A percentile compares a stretch with the other conserved stretches of the same genome.
These are phyloP conservation scores for Pomatorhinus ruficollis DNA, from an alignment of 2,113 vertebrate genomes.

Conservation along the genomic window DNA sequence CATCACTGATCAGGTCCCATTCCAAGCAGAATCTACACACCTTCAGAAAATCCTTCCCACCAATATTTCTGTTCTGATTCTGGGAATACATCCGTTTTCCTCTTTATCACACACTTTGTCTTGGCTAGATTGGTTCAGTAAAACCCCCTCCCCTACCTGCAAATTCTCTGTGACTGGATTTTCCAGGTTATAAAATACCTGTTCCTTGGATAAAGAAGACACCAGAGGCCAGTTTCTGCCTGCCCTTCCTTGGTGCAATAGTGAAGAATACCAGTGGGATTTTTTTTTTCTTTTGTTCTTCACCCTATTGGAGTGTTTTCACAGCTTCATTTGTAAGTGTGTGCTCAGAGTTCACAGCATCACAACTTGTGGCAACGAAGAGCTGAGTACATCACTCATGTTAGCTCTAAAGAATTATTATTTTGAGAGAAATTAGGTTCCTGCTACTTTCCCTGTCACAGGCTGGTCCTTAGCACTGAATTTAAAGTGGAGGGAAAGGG, in stretches of 20 bases:
- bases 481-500: neutral
- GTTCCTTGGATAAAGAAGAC: neutral
- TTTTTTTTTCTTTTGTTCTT: neutral
- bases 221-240: neutral
- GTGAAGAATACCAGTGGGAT: rapidly evolving
- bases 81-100: neutral
- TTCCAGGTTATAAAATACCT: neutral
- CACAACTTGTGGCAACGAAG: neutral
- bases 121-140: neutral
- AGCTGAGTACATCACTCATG: neutral
- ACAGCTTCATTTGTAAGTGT: neutral
- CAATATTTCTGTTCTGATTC: neutral
- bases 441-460: neutral
- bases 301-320: neutral
- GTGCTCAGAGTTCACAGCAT: neutral
- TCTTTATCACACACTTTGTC: neutral
- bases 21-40: neutral
- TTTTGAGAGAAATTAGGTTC: neutral
- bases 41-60: neutral
- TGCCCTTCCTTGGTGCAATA: neutral
- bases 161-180: neutral
- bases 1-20: neutral
- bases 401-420: neutral
- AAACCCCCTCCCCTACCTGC: neutral
- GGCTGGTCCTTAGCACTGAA: neutral